Evolutionary conservation across 2,888 invertebrate genomes (phyloP).

Genomic region (Andrena camellia): DNA sequence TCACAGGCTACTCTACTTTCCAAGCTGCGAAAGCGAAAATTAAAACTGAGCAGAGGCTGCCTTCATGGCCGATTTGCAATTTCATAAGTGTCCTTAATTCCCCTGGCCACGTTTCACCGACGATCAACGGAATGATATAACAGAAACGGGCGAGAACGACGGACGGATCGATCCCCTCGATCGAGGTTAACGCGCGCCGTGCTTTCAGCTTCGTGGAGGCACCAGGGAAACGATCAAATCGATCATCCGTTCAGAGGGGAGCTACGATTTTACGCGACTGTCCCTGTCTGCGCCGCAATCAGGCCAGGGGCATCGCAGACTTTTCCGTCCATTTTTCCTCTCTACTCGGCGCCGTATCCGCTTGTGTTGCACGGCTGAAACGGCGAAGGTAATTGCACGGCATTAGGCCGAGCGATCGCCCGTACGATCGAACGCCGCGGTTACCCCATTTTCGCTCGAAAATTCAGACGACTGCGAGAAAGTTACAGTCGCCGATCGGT

Average conservation of each 20-base stretch:
- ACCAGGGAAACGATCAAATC: constrained; percentile 5
- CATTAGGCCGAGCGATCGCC: constrained; percentile 2
- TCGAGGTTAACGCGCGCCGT: neutral
- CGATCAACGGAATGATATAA: constrained; percentile 39
- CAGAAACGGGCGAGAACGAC: constrained; percentile 1
- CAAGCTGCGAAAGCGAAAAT: constrained; percentile 57
- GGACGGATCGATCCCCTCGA: neutral
- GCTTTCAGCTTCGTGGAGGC: constrained; percentile 25
- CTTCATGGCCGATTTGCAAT: constrained; percentile 39
- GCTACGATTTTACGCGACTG: constrained; percentile 28
- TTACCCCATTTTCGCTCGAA: constrained; percentile 59
- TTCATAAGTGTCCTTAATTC: constrained; percentile 49
- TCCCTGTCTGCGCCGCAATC: constrained; percentile 39
- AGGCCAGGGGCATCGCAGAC: constrained; percentile 34
- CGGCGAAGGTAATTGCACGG: constrained; percentile 48
- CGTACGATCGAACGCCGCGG: neutral
- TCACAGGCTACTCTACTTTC: constrained; percentile 35
- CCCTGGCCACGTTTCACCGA: constrained; percentile 27
- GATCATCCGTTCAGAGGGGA: constrained; percentile 3
- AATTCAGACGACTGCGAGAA: constrained; percentile 56
- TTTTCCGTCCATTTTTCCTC: neutral
- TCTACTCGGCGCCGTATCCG: neutral
- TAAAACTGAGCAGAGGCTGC: constrained; percentile 14
- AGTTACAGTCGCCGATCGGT: constrained; percentile 37
- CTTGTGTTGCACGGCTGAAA: constrained; percentile 33